Conservation (phyloP, 1,140 invertebrate genomes). For the Diachasma alloeum region DNA sequence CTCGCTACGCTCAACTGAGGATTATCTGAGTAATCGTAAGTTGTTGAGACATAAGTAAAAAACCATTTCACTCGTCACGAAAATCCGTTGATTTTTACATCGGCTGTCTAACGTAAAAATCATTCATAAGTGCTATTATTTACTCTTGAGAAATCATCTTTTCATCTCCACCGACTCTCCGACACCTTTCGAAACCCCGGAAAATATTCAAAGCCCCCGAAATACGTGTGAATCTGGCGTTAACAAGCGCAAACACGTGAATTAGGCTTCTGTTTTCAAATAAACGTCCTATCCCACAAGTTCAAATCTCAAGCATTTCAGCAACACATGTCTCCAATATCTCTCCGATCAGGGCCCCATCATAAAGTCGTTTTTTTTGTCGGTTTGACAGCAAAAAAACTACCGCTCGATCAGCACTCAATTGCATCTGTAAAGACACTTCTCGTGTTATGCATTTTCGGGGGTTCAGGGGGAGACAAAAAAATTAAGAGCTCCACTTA, state of each 20-base stretch:
- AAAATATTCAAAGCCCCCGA: neutral
- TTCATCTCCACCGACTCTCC: neutral
- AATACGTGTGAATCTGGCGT: neutral
- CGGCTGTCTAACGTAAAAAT: neutral
- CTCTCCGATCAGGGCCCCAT: neutral
- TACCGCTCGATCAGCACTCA: neutral
- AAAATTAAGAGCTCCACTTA: neutral
- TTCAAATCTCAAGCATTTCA: neutral
- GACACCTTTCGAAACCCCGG: neutral
- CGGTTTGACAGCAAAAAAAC: neutral
- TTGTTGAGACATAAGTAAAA: too few species aligned
- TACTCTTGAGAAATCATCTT: neutral
- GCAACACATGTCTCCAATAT: neutral
- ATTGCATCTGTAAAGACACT: neutral
- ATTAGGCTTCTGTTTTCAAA: constrained; percentile 10
- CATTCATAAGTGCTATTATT: neutral
- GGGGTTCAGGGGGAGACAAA: neutral
- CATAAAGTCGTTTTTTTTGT: neutral
- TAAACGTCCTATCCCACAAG: neutral
- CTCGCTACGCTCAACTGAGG: too few species aligned
- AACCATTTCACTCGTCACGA: too few species aligned
- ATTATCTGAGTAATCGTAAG: too few species aligned
- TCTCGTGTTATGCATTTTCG: neutral
- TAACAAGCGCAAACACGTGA: constrained; percentile 1
- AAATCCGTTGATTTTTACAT: neutral